Evolutionary conservation across 2,797 vertebrate genomes (phyloP).

Genomic region (Phyllotis vaccarum): DNA sequence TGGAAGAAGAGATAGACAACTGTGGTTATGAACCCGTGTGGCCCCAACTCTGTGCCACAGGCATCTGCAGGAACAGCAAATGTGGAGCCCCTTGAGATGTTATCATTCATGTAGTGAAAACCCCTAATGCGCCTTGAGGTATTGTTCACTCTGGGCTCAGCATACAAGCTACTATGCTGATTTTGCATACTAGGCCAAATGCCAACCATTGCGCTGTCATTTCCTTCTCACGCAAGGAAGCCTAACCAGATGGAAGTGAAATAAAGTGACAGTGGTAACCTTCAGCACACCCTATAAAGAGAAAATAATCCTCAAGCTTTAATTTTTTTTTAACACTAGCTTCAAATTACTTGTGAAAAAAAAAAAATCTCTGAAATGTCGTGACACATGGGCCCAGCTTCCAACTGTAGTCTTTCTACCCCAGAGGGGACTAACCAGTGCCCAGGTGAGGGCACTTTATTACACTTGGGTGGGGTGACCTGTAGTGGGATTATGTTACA

Average conservation of each 20-base stretch:
- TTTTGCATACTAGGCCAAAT: not conserved
- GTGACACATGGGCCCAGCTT: not conserved
- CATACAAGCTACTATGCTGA: not conserved
- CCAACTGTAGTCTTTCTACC: no score
- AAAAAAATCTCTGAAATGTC: not conserved
- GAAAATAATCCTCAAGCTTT: not conserved
- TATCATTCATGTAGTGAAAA: not conserved
- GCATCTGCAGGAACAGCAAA: not conserved
- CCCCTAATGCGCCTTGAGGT: not conserved
- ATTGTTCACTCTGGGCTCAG: rapidly evolving
- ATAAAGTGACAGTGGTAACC: not conserved
- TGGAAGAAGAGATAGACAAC: not conserved
- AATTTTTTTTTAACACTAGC: not conserved
- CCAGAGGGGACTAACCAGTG: not conserved
- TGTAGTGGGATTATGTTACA: no score
- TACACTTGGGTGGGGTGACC: not conserved
- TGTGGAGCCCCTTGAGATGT: not conserved
- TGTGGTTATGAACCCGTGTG: not conserved
- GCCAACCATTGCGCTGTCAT: not conserved
- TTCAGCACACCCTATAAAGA: not conserved
- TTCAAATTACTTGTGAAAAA: slow-evolving; percentile 27
- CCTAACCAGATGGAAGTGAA: not conserved
- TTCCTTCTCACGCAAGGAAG: not conserved
- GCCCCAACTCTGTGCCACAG: not conserved
- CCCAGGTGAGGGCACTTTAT: not conserved